Conservation (phyloP, 1,140 invertebrate genomes). For the Vanessa tameamea region DNA sequence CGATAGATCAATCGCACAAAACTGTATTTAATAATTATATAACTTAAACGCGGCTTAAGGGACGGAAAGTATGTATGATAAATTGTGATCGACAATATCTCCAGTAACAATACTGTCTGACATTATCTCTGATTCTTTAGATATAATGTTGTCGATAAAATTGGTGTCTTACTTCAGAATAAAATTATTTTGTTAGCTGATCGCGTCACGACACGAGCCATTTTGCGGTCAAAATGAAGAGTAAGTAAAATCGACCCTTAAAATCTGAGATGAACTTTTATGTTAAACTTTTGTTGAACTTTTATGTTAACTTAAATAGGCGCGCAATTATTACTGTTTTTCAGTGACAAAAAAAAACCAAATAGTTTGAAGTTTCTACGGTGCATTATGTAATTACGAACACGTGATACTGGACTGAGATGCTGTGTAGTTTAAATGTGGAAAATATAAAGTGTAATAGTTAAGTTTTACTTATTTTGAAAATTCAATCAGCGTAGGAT, state of each 20-base stretch:
- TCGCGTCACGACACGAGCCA: slow-evolving; percentile 49
- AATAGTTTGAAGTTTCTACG: not conserved
- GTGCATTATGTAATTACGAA: not conserved
- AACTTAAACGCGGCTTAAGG: slow-evolving; percentile 20
- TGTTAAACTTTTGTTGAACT: not conserved
- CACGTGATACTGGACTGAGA: not conserved
- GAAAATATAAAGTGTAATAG: no score
- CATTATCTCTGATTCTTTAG: slow-evolving; percentile 54
- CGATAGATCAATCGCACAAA: slow-evolving; percentile 28
- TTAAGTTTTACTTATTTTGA: no score
- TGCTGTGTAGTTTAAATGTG: no score
- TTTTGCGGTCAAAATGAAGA: slow-evolving; percentile 64
- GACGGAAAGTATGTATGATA: slow-evolving; percentile 34
- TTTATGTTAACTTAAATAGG: no score
- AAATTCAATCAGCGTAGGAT: no score
- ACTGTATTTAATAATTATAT: not conserved
- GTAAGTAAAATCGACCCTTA: slow-evolving; percentile 46
- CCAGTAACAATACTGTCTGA: slow-evolving; percentile 41
- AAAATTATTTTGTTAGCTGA: slow-evolving; percentile 56
- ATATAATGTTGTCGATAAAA: slow-evolving; percentile 68
- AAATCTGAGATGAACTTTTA: not conserved
- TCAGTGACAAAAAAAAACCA: not conserved
- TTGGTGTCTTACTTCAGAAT: slow-evolving; percentile 52
- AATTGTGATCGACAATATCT: slow-evolving; percentile 62
- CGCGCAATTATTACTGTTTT: not conserved